These are phyloP conservation scores for Carapus acus DNA, from an alignment of 2,797 vertebrate genomes.

Conservation along the genomic window DNA sequence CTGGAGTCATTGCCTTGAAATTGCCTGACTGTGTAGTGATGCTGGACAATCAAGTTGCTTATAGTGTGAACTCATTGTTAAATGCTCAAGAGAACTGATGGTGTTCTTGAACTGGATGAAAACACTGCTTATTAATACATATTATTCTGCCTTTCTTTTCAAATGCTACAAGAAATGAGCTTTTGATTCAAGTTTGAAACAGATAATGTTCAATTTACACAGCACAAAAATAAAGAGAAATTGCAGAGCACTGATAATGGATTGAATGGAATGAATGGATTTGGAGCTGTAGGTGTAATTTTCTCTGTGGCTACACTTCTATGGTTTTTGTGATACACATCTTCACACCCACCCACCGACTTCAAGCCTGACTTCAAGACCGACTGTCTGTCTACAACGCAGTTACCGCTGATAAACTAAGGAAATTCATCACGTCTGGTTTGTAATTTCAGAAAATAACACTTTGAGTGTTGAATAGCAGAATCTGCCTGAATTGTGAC, in stretches of 20 bases:
- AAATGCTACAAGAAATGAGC: neutral
- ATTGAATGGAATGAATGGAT: too few relatives aligned
- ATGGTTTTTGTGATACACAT: too few relatives aligned
- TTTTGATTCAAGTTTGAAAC: neutral
- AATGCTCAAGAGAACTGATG: neutral
- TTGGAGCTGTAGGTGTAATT: too few relatives aligned
- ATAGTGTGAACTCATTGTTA: slow-evolving; percentile 15
- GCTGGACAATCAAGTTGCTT: slow-evolving; percentile 11
- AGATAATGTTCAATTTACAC: neutral
- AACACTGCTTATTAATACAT: neutral
- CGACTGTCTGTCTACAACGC: too few relatives aligned
- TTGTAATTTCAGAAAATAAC: too few relatives aligned
- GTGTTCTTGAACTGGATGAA: neutral
- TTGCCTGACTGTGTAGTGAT: neutral
- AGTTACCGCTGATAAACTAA: too few relatives aligned
- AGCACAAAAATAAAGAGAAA: neutral
- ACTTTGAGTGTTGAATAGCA: too few relatives aligned
- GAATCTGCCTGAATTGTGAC: too few relatives aligned
- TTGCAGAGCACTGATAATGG: neutral
- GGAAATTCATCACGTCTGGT: too few relatives aligned
- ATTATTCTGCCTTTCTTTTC: neutral
- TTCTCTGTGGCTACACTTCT: too few relatives aligned
- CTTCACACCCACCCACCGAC: too few relatives aligned
- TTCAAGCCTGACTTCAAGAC: too few relatives aligned
- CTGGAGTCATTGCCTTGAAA: neutral